Conservation (phyloP, 64 coral and sea anemone species). For the Pocillopora damicornis region DNA sequence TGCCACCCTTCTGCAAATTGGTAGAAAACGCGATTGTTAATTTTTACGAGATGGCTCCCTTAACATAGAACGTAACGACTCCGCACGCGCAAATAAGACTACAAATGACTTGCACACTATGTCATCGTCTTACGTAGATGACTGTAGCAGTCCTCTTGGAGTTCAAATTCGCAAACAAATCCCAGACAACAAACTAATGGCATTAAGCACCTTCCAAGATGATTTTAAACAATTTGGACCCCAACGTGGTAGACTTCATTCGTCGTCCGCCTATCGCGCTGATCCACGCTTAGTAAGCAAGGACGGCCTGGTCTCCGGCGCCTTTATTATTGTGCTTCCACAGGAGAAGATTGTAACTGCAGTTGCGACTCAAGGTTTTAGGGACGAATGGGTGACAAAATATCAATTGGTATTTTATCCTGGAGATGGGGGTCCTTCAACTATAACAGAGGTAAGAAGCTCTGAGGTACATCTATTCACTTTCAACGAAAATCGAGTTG, state of each 20-base stretch:
- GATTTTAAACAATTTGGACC: neutral
- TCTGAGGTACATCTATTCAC: too few species aligned
- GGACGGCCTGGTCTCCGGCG: neutral
- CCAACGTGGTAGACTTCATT: neutral
- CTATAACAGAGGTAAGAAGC: neutral
- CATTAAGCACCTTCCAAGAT: neutral
- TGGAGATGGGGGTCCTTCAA: neutral
- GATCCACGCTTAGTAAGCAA: neutral
- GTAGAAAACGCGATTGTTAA: too few species aligned
- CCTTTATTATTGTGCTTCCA: neutral
- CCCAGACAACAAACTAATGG: neutral
- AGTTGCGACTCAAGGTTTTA: constrained; percentile 9
- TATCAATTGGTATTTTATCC: neutral
- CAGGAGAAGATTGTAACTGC: constrained; percentile 23
- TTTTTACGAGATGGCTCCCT: too few species aligned
- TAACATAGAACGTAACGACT: too few species aligned
- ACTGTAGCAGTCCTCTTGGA: neutral
- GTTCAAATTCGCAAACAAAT: constrained; percentile 5
- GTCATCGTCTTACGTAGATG: neutral
- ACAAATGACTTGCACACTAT: neutral
- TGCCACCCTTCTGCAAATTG: too few species aligned
- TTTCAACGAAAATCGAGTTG: too few species aligned
- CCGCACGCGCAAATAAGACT: too few species aligned
- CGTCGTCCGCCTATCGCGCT: constrained; percentile 2
- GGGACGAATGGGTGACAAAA: constrained; percentile 6